A percentile compares a stretch with the other conserved stretches of the same genome.
phyloP scores from a whole-genome alignment of 2,113 vertebrate species.

The Otocyon megalotis region DNA sequence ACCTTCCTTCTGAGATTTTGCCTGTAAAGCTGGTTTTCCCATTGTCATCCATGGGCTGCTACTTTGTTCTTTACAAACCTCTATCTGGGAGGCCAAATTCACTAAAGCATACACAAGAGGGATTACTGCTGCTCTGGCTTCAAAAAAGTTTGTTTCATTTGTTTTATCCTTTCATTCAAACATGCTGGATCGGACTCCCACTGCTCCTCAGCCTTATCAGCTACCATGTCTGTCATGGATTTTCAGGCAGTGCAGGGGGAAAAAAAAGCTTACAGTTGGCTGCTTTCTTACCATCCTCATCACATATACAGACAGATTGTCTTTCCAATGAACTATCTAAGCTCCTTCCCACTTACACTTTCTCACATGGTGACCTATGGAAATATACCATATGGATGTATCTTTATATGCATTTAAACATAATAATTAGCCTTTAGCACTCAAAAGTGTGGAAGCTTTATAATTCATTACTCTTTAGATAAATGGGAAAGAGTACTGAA shows the following conservation, averaged over 20 bases:
- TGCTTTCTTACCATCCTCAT: background rate
- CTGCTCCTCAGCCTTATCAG: conserved; percentile 78
- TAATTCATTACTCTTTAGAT: background rate
- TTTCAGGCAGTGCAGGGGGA: conserved; percentile 59
- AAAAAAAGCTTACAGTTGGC: conserved; percentile 52
- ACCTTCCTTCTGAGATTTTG: conserved; percentile 30
- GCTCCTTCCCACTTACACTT: background rate
- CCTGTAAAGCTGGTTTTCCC: conserved; percentile 15
- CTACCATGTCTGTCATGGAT: conserved; percentile 74
- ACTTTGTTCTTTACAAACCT: conserved; percentile 80
- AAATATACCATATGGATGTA: background rate
- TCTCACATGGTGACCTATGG: background rate
- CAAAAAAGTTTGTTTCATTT: conserved; percentile 83
- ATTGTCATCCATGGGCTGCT: background rate
- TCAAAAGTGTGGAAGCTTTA: background rate
- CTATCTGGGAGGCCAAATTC: conserved; percentile 74
- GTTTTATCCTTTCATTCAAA: conserved; percentile 84
- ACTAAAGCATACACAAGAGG: conserved; percentile 78
- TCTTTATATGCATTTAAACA: conserved; percentile 3
- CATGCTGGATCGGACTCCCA: conserved; percentile 70
- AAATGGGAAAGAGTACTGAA: background rate
- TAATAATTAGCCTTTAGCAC: background rate
- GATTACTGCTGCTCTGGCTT: conserved; percentile 82
- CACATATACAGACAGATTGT: background rate
- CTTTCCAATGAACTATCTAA: conserved; percentile 18